Evolutionary conservation across 1,140 invertebrate genomes (phyloP), one percentile per base, ranked within the genome.

Genomic region (Leucophenga varia): DNA sequence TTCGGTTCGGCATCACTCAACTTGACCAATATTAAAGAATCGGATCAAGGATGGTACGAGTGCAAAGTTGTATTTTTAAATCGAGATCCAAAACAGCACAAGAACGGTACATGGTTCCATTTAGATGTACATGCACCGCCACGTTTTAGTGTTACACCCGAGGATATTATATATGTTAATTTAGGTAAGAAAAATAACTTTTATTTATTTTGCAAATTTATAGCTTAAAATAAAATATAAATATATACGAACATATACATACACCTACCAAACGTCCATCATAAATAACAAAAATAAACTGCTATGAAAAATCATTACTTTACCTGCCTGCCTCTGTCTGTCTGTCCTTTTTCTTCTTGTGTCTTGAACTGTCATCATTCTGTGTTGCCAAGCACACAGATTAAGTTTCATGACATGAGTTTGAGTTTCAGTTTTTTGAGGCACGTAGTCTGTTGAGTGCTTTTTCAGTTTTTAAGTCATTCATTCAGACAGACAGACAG

Each of bases 21-120:
- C 80, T 81, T 97, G 76, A 95, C 91, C 59, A 88, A 91, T 70
- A 94, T 97, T 70, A 82, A 84, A 44, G 92, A 94, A 74, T 86
- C 85, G 60, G 93, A 97, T 80, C 91, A 95, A 78, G 94, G 94
- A 67, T 96, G 93, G 93, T 97, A 97, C 81, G 91, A 95, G 77
- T 97, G 94, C 79, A 93, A 93, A 79, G 90, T 96, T 72, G 90
- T 93, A 72, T 95, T 95, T 80, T 87, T 96, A 77, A 95, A 95
- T 77, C 86, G 93, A 49, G 90, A 90, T 54, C 91, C 91, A 52
- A 91, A 89, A 77, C 85, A 84, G 72, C 83, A 87, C 79, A 88
- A 92, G 81, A 89, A 95, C 82, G 93, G 93, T 55, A 95, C 93
- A 64, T 96, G 93, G 93, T 93, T 96, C 78, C 91, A 96, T 78